Evolutionary conservation across 1,140 invertebrate species (phyloP).

Genomic region (Drosophila parvula): DNA sequence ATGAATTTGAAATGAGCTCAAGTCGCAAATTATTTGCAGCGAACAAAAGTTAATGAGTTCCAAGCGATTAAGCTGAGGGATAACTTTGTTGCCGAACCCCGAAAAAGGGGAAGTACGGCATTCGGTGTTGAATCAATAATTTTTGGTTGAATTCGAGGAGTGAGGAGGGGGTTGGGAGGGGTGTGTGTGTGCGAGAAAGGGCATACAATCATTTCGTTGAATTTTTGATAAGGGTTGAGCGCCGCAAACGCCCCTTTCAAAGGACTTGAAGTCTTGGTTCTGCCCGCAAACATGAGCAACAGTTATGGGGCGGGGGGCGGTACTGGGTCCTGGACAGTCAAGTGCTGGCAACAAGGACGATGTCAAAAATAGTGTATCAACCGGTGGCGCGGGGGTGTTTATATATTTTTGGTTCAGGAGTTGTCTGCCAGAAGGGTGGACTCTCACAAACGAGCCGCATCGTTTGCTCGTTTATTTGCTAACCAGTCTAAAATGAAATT

Average conservation of each 20-base stretch:
- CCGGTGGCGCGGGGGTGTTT: background rate
- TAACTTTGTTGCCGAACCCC: background rate
- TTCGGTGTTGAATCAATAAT: constrained; percentile 35
- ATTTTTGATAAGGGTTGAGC: constrained; percentile 56
- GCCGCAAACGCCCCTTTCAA: constrained; percentile 5
- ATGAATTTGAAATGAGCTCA: constrained; percentile 1
- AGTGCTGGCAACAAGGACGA: constrained; percentile 44
- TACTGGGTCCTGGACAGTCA: constrained; percentile 15
- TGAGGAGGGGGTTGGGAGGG: background rate
- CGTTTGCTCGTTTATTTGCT: constrained; percentile 82
- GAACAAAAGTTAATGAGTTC: constrained; percentile 44
- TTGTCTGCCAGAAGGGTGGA: background rate
- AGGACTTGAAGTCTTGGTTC: constrained; percentile 2
- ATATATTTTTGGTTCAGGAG: background rate
- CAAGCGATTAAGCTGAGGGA: constrained; percentile 26
- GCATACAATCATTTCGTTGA: constrained; percentile 41
- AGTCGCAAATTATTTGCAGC: constrained; percentile 24
- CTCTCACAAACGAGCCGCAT: constrained; percentile 47
- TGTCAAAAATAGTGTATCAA: constrained; percentile 42
- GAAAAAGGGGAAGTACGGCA: background rate
- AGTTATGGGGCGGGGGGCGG: constrained; percentile 35
- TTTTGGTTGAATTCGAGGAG: background rate
- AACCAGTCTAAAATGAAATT: constrained; percentile 82
- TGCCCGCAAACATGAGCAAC: constrained; percentile 42
- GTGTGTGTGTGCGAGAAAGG: no score